phyloP scores from a whole-genome alignment of 2,113 vertebrate genomes.

The Gallinago jamesoni region DNA sequence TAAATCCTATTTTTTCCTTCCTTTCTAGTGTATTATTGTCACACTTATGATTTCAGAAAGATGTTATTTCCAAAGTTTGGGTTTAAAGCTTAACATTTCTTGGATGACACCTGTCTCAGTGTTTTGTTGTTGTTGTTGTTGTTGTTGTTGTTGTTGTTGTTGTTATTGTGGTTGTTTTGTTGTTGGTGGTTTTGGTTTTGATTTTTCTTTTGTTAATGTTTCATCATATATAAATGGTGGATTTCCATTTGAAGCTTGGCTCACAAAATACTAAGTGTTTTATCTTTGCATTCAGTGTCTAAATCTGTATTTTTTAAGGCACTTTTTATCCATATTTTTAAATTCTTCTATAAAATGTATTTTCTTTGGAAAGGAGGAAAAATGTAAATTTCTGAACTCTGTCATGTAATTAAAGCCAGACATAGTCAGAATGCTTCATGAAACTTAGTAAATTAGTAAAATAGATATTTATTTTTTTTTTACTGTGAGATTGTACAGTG shows the following conservation, averaged over 20 bases:
- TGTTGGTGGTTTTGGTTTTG: background rate
- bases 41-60: conserved; percentile 26
- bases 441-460: background rate
- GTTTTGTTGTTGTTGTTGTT: background rate
- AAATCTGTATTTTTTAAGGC: no score
- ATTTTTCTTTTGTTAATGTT: background rate
- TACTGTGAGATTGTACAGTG: background rate
- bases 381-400: background rate
- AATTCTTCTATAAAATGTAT: background rate
- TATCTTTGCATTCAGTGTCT: background rate
- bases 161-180: background rate
- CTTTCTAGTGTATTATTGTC: conserved; percentile 13
- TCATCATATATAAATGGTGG: background rate
- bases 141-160: background rate
- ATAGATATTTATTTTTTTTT: background rate
- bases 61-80: conserved; percentile 43
- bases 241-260: background rate
- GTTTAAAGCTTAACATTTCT: conserved; percentile 6
- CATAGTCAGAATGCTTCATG: background rate
- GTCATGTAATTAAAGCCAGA: background rate
- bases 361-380: background rate
- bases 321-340: background rate
- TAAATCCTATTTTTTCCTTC: conserved; percentile 44
- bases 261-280: background rate
- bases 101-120: background rate